Evolutionary conservation across 2,797 vertebrate genomes (phyloP).

Genomic region (Propithecus deckenii): DNA sequence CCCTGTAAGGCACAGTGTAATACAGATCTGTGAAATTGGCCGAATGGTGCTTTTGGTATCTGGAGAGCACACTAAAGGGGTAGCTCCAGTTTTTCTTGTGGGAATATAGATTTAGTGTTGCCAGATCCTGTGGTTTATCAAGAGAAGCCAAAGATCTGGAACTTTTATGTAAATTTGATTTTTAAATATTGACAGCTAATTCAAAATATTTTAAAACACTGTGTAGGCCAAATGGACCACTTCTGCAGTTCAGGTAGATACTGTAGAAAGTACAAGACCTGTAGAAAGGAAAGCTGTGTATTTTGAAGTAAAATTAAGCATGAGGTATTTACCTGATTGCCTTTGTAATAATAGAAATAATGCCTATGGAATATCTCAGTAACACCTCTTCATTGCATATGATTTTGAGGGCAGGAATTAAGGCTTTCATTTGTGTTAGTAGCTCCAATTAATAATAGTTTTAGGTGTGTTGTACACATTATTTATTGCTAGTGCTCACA

Average conservation of each 20-base stretch:
- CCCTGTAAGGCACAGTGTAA: neutral
- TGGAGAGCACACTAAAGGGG: conserved; percentile 11
- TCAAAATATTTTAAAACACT: conserved; percentile 1
- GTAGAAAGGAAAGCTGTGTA: neutral
- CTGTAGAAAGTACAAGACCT: neutral
- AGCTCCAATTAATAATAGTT: neutral
- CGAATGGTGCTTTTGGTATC: neutral
- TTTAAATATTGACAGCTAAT: conserved; percentile 17
- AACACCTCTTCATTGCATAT: neutral
- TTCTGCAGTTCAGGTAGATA: neutral
- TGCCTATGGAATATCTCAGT: neutral
- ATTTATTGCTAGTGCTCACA: neutral
- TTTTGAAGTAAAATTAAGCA: conserved; percentile 41
- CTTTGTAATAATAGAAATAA: conserved; percentile 25
- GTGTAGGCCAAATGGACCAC: neutral
- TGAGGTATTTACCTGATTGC: neutral
- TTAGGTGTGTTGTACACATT: neutral
- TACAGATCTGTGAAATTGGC: neutral
- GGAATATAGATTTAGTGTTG: neutral
- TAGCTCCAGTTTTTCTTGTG: conserved; percentile 1
- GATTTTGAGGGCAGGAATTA: neutral
- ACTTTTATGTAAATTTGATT: conserved; percentile 56
- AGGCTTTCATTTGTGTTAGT: conserved; percentile 46
- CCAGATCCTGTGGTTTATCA: neutral
- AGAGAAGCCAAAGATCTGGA: neutral